Evolutionary conservation across 2,113 vertebrate genomes (phyloP).

Genomic region (Alaudala cheleensis): DNA sequence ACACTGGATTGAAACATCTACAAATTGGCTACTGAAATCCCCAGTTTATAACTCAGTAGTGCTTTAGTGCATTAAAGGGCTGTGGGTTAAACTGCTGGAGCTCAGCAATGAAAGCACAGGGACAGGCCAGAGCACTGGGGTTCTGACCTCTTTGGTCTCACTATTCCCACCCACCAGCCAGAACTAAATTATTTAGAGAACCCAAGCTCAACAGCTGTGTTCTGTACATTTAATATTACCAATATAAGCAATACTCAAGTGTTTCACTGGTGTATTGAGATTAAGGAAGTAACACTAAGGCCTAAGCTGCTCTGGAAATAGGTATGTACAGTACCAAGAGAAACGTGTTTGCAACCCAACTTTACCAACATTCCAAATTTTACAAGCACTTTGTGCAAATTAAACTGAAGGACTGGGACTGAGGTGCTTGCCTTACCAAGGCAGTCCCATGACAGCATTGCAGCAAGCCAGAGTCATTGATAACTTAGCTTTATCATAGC

Average conservation of each 20-base stretch:
- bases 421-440: not conserved
- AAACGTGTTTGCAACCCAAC: not conserved
- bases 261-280: not conserved
- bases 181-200: not conserved
- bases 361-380: not conserved
- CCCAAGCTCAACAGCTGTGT: not conserved
- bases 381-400: not conserved
- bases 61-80: not conserved
- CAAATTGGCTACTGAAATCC: not conserved
- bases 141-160: not conserved
- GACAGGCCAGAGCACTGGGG: not conserved
- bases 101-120: not conserved
- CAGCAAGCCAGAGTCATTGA: not conserved
- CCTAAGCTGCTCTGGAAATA: not conserved
- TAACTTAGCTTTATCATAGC: constrained; percentile 38
- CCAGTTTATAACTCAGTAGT: not conserved
- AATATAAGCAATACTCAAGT: not conserved
- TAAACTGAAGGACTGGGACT: not conserved
- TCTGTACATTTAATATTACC: not conserved
- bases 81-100: not conserved
- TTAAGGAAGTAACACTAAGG: not conserved
- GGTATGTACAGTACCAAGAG: not conserved
- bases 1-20: not conserved
- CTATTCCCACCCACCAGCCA: not conserved
- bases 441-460: not conserved